Conservation (phyloP, 2,797 vertebrate genomes). For the Triplophysa bombifrons region DNA sequence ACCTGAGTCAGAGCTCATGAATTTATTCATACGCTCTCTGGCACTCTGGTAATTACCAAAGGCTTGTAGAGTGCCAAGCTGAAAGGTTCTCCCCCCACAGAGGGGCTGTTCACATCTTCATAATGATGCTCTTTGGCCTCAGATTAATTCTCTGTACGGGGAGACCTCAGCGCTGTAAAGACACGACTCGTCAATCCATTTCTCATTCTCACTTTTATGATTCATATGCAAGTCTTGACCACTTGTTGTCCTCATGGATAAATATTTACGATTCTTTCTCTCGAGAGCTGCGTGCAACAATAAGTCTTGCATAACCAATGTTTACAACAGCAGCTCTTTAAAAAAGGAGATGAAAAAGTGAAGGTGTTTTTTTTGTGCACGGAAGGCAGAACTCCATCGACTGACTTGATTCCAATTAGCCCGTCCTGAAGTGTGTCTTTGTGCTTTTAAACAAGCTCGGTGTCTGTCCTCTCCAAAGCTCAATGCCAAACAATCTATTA, state of each 20-base stretch:
- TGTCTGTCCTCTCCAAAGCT: constrained; percentile 1
- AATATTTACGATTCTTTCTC: constrained; percentile 24
- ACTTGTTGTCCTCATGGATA: neutral
- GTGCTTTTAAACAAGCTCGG: constrained; percentile 31
- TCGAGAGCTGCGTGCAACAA: neutral
- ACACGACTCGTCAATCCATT: neutral
- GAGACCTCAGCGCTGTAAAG: neutral
- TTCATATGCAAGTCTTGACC: constrained; percentile 20
- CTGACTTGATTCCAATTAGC: constrained; percentile 45
- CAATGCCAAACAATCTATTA: constrained; percentile 16
- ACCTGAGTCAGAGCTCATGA: constrained; percentile 57
- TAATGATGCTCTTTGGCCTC: constrained; percentile 17
- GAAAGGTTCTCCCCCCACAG: constrained; percentile 45
- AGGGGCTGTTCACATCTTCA: constrained; percentile 51
- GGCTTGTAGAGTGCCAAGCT: constrained; percentile 42
- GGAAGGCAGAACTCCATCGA: constrained; percentile 36
- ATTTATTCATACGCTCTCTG: constrained; percentile 55
- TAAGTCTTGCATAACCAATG: constrained; percentile 17
- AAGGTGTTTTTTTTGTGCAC: constrained; percentile 16
- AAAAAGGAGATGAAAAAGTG: neutral
- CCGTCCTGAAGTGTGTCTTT: constrained; percentile 43
- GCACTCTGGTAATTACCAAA: constrained; percentile 53
- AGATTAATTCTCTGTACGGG: constrained; percentile 27
- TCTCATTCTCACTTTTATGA: neutral
- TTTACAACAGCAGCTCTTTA: constrained; percentile 11